Base-by-base conservation (phyloP, 2,113 vertebrate genomes). In the Otolemur garnettii region DNA sequence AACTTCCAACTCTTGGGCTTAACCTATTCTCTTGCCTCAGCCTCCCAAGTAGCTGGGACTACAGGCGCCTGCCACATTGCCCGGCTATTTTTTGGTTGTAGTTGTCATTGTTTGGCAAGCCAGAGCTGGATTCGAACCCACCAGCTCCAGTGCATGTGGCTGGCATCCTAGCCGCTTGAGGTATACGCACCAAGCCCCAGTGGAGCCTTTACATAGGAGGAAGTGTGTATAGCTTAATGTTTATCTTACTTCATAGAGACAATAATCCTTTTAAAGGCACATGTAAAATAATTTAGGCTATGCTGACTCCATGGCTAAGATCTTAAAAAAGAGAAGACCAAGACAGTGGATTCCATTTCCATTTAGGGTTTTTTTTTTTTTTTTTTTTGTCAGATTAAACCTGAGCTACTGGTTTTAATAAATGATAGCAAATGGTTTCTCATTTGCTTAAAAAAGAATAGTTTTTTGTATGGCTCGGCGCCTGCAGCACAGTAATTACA, bases 291-390 rank as follows among this genome's bases (percentile, higher is more conserved):
- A 71, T 57, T 59, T 59, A 72, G 55, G 80, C 22, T 81, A 42
- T 82, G 75, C 18, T 35, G 83, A 62, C 18, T 59, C 64, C 14
- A 35, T 57, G 45, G 74, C 74, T 38, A 60, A 26, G 9, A 72
- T 74, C 87, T 95, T 79, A 18, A 87, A 50, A 82, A 93, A 53
- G 79, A 93, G 66, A 15, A 89, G 33, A 74, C 50, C 24, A 50
- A 0, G 0, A 19, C 28, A 57, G 38, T 53, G 71, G 69, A 57
- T 38, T 81, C 30, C 7, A 12, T n/a, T 64, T 84, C 68, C 81
- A 19, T 60, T 80, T 77, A 66, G 45, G 22, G 17, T 6, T 75
- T 79, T 53, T 26, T 75, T 66, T 93, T 77, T 62, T 6, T 75
- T 79, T 53, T 26, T 75, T 66, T 93, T 77, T 62, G 45, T 95